Base-by-base conservation (phyloP, 2,113 vertebrate species). In the Danionella cerebrum region DNA sequence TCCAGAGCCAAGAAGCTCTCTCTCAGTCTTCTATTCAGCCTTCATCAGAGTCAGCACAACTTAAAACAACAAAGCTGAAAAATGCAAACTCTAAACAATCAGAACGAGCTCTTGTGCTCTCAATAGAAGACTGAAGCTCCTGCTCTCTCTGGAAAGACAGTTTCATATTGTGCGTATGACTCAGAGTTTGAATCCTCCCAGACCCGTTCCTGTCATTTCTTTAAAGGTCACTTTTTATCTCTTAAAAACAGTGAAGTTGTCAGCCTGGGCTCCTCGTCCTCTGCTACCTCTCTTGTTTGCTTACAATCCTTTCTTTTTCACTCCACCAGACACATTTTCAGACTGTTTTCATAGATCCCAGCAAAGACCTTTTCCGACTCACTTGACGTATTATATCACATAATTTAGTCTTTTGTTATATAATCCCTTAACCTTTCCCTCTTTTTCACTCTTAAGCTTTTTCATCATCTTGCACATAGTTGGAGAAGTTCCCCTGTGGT, bases 61-160 rank as follows among this genome's bases (percentile, higher is more conserved):
- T 78, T 82, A 78, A 85, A 87, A 84, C 73, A 87, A 85, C 85
- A 84, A 72, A 74, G 69, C 74, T 50, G 22, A 77, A 48, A 82
- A 80, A 86, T 80, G 76, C 82, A 77, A 83, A 83, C 19, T 45
- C 24, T n/a, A 60, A 45, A 60, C 39, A 60, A 45, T 60, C 25
- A 60, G 25, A 11, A 45, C 6, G 27, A 11, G 24, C 39, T 45
- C 39, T 60, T 7, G 13, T 60, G 39, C 24, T 45, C 24, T 60
- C 58, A 31, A 48, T 63, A 50, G 21, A 36, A 48, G 24, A 31
- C n/a, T 50, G 29, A 50, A 36, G 13, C 9, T 9, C 55, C 45
- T 45, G 21, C n/a, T n/a, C n/a, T n/a, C n/a, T 24, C 22, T 12
- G 8, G 18, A 21, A 14, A 38, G 6, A 2, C 45, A 6, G 44